Conservation (phyloP, 2,888 invertebrate species). For the Mystacides longicornis region DNA sequence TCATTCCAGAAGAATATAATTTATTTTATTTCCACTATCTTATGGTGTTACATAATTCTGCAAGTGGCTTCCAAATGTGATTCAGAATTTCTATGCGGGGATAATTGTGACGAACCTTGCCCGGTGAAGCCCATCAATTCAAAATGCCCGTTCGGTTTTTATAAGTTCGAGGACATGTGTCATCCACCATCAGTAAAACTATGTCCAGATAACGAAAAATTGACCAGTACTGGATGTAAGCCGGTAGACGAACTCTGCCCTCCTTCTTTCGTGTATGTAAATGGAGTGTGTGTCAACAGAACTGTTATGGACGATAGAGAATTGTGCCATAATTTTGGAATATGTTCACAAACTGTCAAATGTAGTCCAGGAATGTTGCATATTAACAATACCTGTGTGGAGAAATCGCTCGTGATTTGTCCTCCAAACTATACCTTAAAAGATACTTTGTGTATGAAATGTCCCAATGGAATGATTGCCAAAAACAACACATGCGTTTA, state of each 20-base stretch:
- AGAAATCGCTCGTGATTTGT: background rate
- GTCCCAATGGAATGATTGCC: background rate
- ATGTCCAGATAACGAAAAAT: background rate
- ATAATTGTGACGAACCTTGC: background rate
- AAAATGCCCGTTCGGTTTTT: background rate
- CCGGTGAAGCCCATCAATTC: no score
- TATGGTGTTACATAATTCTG: no score
- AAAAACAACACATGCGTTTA: background rate
- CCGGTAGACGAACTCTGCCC: background rate
- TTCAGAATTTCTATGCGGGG: background rate
- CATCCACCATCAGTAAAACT: background rate
- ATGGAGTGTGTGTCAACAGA: background rate
- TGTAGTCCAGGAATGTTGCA: background rate
- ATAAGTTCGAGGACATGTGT: background rate
- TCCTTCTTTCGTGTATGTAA: background rate
- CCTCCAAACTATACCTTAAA: background rate
- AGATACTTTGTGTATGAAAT: background rate
- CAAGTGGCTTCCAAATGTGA: background rate
- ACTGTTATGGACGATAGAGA: background rate
- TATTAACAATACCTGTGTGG: background rate
- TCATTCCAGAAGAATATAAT: no score
- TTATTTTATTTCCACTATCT: no score
- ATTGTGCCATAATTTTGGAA: background rate
- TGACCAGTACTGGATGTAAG: background rate
- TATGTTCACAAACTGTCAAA: background rate